Evolutionary conservation across 2,113 vertebrate species (phyloP).

Genomic region (Poicephalus gulielmi): DNA sequence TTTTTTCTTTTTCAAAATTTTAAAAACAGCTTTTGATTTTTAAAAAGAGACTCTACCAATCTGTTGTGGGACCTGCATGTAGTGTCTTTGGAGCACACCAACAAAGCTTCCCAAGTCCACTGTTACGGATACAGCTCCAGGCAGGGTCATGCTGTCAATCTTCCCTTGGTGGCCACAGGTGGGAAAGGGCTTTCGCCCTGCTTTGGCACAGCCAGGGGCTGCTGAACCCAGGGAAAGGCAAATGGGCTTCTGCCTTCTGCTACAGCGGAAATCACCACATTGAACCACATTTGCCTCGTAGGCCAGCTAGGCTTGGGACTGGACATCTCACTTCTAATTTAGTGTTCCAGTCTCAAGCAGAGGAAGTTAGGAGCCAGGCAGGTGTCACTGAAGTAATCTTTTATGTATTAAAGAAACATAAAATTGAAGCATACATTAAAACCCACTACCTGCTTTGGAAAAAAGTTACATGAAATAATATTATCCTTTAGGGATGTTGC

Average conservation of each 20-base stretch:
- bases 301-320: not conserved
- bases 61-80: not conserved
- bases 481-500: constrained; percentile 17
- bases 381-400: not conserved
- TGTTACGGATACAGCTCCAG: not conserved
- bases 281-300: not conserved
- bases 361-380: constrained; percentile 34
- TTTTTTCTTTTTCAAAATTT: not conserved
- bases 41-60: constrained; percentile 41
- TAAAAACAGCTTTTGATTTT: constrained; percentile 14
- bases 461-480: not conserved
- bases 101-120: not conserved
- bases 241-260: not conserved
- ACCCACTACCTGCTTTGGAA: not conserved
- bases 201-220: not conserved
- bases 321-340: not conserved
- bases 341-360: not conserved
- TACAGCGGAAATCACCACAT: not conserved
- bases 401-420: not conserved
- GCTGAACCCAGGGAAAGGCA: not conserved
- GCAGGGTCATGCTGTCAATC: not conserved
- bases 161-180: not conserved
- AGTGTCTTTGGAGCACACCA: not conserved
- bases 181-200: not conserved
- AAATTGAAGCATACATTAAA: not conserved